Evolutionary conservation across 2,113 vertebrate genomes (phyloP), one percentile per base, ranked within the genome.

Genomic region (Oostethus manadensis): DNA sequence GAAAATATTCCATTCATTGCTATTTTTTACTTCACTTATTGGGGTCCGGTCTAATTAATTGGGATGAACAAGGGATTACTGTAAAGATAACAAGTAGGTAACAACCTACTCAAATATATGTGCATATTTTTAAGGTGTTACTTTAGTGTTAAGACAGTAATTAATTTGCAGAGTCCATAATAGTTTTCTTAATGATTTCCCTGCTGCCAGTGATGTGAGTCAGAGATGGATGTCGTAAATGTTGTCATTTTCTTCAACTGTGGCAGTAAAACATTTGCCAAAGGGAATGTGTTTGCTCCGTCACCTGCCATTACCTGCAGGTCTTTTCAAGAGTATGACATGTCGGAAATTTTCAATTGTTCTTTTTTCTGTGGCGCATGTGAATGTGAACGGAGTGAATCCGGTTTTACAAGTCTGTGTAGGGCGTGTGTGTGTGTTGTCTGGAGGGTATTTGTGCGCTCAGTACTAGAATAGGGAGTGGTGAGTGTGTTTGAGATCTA

Each of bases 391-490:
- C 63, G 79, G 53, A 78, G 66, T 68, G 70, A 87, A 88, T 91
- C 91, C 76, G 79, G 92, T 88, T 80, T 68, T 81, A 80, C 90
- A 64, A 80, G 84, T 84, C 87, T 53, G 59, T 26, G 47, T 18
- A 20, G 22, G 56, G 53, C 54, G 88, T 85, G 89, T 44, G 80
- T 78, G 75, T 73, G 79, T 51, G 55, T 62, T 62, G 58, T 76
- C 45, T 74, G 44, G 58, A 60, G 35, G 62, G 71, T 81, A 69
- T 78, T 88, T 74, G 68, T 71, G 56, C 74, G 26, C 53, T 1
- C n/a, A 1, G 33, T 40, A 15, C n/a, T 40, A 29, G 11, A 11
- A 38, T 40, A 55, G 53, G 53, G 53, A 55, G 48, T 21, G 21
- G 26, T 51, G 53, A 50, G 87, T 83, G 88, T 43, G 81, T 77